Percentiles rank a stretch among this genome's conserved stretches.
Conservation (phyloP, 2,797 vertebrate genomes). For the Galago senegalensis region DNA sequence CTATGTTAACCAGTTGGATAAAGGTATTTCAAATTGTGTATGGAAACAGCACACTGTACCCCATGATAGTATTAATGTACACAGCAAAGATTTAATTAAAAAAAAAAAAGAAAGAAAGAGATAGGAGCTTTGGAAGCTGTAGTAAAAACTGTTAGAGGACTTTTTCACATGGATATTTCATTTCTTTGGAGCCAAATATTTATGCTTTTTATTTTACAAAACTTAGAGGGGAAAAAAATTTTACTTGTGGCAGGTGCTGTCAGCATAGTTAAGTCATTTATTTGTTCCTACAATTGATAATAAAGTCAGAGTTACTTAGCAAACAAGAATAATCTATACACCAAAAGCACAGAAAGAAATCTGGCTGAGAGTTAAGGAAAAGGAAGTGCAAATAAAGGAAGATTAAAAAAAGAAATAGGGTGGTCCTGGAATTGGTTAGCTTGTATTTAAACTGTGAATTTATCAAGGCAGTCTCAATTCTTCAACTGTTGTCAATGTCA, state of each 20-base stretch:
- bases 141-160: background rate
- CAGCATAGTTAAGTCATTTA: background rate
- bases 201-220: background rate
- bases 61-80: no score
- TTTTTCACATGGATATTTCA: conserved; percentile 16
- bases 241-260: background rate
- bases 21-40: no score
- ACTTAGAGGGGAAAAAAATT: background rate
- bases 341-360: background rate
- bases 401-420: background rate
- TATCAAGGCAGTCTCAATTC: background rate
- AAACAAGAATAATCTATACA: background rate
- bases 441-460: background rate
- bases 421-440: background rate
- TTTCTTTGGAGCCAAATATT: conserved; percentile 32
- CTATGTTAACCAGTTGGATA: no score
- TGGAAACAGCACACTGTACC: no score
- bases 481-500: background rate
- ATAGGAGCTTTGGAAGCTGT: background rate
- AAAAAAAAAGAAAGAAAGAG: no score
- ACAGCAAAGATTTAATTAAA: no score
- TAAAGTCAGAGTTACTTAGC: background rate
- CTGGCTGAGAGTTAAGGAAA: background rate
- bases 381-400: background rate
- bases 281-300: conserved; percentile 13